Percentiles rank a stretch among this genome's conserved stretches.
Evolutionary conservation across 2,888 invertebrate genomes (phyloP).

Genomic region (Phania funesta): DNA sequence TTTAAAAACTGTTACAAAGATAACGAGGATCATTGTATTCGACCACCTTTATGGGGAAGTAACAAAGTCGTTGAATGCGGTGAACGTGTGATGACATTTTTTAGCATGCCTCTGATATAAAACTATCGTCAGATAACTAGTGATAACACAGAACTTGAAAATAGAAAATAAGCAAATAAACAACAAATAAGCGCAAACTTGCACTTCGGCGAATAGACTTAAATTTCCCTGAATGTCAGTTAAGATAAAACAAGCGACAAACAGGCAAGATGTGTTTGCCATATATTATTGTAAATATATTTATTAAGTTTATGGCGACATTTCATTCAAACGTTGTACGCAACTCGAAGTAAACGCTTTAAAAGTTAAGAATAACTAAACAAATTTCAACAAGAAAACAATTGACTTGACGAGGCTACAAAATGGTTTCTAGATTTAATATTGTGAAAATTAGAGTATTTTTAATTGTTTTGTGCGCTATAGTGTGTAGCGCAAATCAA

Average conservation of each 20-base stretch:
- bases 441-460: not conserved
- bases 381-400: not conserved
- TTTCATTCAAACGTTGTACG: constrained; percentile 41
- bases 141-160: constrained; percentile 64
- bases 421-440: constrained; percentile 17
- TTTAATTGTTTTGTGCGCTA: not conserved
- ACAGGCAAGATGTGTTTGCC: not conserved
- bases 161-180: constrained; percentile 22
- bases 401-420: not conserved
- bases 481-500: constrained; percentile 31
- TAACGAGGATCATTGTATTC: not conserved
- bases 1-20: not conserved
- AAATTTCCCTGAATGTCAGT: constrained; percentile 53
- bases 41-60: not conserved
- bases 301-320: constrained; percentile 13
- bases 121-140: constrained; percentile 53
- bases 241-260: constrained; percentile 41
- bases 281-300: constrained; percentile 49
- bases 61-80: not conserved
- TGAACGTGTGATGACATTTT: constrained; percentile 5
- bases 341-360: constrained; percentile 13
- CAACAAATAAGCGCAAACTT: not conserved
- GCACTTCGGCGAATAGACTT: constrained; percentile 48
- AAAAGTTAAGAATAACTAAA: not conserved
- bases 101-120: constrained; percentile 39